A percentile compares a stretch with the other conserved stretches of the same genome.
Evolutionary conservation across 1,140 invertebrate species (phyloP).

Genomic region (Grapholita molesta): DNA sequence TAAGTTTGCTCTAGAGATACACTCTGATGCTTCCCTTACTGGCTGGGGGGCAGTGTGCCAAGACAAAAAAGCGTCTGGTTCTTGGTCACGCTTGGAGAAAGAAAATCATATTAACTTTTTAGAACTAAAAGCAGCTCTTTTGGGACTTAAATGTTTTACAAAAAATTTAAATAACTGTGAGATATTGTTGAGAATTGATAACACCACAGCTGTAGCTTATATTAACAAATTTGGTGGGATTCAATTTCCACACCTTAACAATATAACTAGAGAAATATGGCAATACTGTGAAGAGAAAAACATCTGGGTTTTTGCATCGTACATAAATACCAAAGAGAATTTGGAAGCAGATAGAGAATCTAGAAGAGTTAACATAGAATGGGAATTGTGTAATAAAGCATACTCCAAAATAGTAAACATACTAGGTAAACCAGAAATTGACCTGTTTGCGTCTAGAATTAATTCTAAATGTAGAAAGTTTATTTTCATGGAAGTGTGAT

Average conservation of each 20-base stretch:
- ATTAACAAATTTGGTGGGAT: too few relatives aligned
- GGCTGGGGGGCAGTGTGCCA: neutral
- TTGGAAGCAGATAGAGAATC: slow-evolving; percentile 27
- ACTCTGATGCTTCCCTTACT: neutral
- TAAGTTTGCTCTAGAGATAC: neutral
- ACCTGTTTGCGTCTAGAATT: slow-evolving; percentile 34
- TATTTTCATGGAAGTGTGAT: slow-evolving; percentile 19
- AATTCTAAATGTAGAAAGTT: slow-evolving; percentile 38
- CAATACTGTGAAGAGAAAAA: too few relatives aligned
- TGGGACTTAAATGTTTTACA: neutral
- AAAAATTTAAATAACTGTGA: neutral
- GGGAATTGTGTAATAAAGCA: neutral
- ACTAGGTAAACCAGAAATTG: slow-evolving; percentile 25
- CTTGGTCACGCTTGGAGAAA: neutral
- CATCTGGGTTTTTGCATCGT: too few relatives aligned
- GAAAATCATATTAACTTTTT: neutral
- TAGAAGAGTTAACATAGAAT: slow-evolving; percentile 21
- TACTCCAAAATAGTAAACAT: slow-evolving; percentile 21
- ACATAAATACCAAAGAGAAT: slow-evolving; percentile 34
- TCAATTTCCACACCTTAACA: too few relatives aligned
- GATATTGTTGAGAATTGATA: neutral
- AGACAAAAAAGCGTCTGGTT: neutral
- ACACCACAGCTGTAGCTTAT: neutral
- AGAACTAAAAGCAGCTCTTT: neutral
- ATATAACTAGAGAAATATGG: too few relatives aligned